These are phyloP conservation scores for Apostichopus japonicus DNA, from an alignment of 35 echinoderm and acorn worm species.

Conservation along the genomic window DNA sequence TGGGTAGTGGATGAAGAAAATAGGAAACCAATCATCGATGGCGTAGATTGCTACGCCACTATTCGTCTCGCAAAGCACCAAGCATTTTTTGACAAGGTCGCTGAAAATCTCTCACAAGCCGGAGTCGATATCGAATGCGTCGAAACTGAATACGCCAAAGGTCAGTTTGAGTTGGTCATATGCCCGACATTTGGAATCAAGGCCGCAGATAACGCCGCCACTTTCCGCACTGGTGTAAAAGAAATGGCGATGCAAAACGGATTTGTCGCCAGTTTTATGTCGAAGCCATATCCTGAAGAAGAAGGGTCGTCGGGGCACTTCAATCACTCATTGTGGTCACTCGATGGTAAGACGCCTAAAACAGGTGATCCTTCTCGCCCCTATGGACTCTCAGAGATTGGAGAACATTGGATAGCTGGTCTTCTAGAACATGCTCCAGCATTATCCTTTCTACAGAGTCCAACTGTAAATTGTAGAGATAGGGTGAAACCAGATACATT, in stretches of 20 bases:
- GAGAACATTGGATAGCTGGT: slow-evolving; percentile 68
- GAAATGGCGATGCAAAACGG: slow-evolving; percentile 45
- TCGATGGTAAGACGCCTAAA: slow-evolving; percentile 38
- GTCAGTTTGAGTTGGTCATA: slow-evolving; percentile 47
- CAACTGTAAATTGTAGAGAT: slow-evolving; percentile 57
- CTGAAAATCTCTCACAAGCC: slow-evolving; percentile 19
- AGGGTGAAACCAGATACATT: slow-evolving; percentile 53
- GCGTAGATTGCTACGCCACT: slow-evolving; percentile 58
- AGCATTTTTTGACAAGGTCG: slow-evolving; percentile 53
- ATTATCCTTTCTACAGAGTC: slow-evolving; percentile 40
- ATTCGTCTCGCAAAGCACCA: slow-evolving; percentile 65
- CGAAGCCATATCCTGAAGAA: slow-evolving; percentile 32
- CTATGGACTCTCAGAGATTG: slow-evolving; percentile 50
- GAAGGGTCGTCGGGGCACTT: slow-evolving; percentile 43
- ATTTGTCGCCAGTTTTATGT: slow-evolving; percentile 51
- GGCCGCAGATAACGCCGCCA: slow-evolving; percentile 41
- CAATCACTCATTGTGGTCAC: slow-evolving; percentile 70
- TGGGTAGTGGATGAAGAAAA: slow-evolving; percentile 71
- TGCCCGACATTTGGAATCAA: slow-evolving; percentile 40
- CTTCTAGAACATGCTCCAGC: slow-evolving; percentile 65
- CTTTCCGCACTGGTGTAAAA: slow-evolving; percentile 39
- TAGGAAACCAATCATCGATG: slow-evolving; percentile 65
- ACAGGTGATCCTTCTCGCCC: slow-evolving; percentile 27
- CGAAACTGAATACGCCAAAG: slow-evolving; percentile 24
- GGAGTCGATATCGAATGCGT: slow-evolving; percentile 71